Evolutionary conservation across 2,797 vertebrate genomes (phyloP).

Genomic region (Apogon talboti): DNA sequence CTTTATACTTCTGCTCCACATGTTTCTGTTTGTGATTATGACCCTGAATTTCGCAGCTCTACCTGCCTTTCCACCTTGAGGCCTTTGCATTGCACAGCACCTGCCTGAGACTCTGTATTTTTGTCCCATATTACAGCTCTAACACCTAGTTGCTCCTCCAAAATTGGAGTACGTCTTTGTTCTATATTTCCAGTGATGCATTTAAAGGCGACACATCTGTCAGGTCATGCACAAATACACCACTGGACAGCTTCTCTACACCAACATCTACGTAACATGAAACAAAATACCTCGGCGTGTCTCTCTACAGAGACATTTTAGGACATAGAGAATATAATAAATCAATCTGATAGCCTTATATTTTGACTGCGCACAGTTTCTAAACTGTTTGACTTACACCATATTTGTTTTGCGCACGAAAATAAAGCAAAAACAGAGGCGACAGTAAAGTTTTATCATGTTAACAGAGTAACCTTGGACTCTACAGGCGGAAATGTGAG

Average conservation of each 20-base stretch:
- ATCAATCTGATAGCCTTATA: background rate
- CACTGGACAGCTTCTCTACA: slow-evolving; percentile 13
- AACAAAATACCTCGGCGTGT: background rate
- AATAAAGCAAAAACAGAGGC: background rate
- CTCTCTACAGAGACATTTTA: background rate
- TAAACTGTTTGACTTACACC: background rate
- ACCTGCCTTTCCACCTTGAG: no score
- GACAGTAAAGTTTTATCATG: background rate
- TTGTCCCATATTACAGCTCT: no score
- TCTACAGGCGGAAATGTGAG: slow-evolving; percentile 34
- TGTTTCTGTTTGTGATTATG: no score
- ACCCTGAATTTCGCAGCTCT: no score
- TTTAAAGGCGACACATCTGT: slow-evolving; percentile 18
- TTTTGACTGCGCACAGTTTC: background rate
- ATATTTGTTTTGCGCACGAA: background rate
- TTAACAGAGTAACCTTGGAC: slow-evolving; percentile 30
- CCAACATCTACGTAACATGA: slow-evolving; percentile 27
- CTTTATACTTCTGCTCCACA: no score
- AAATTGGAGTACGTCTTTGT: background rate
- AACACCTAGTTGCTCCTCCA: background rate
- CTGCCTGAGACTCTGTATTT: no score
- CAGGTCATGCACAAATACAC: slow-evolving; percentile 15
- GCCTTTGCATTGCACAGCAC: no score
- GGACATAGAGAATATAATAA: background rate
- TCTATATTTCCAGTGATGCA: slow-evolving; percentile 9